These are phyloP conservation scores for Callopanchax toddi DNA, from an alignment of 2,113 vertebrate genomes.

Conservation along the genomic window DNA sequence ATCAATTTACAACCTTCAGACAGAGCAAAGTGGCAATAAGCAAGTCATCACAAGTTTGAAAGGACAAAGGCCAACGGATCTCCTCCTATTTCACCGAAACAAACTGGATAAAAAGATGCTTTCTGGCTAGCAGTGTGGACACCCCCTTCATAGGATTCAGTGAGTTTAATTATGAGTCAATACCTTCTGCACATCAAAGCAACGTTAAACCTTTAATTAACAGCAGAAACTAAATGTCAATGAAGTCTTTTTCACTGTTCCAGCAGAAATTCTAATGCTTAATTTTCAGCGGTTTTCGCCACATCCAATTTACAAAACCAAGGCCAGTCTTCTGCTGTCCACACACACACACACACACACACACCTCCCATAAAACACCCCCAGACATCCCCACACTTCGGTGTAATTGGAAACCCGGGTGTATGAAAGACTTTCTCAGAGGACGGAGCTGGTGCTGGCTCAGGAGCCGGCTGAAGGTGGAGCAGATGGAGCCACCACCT, in stretches of 20 bases:
- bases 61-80: conserved; percentile 51
- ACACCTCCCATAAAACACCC: conserved; percentile 48
- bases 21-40: conserved; percentile 52
- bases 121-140: background rate
- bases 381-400: conserved; percentile 48
- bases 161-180: conserved; percentile 8
- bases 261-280: background rate
- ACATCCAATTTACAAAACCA: conserved; percentile 64
- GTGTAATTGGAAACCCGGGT: conserved; percentile 66
- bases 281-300: conserved; percentile 10
- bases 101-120: background rate
- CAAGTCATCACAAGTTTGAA: conserved; percentile 66
- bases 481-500: conserved; percentile 43
- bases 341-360: conserved; percentile 42
- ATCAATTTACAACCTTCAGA: conserved; percentile 72
- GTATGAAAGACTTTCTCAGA: conserved; percentile 42
- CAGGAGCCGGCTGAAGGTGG: conserved; percentile 25
- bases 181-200: conserved; percentile 3
- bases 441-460: conserved; percentile 35
- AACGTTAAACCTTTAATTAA: conserved; percentile 44
- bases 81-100: conserved; percentile 29
- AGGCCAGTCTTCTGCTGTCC: conserved; percentile 47
- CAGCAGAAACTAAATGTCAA: conserved; percentile 34
- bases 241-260: background rate
- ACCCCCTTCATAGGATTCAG: background rate